These are phyloP conservation scores for Parapsyche elsis DNA, from an alignment of 1,140 invertebrate species.

Conservation along the genomic window DNA sequence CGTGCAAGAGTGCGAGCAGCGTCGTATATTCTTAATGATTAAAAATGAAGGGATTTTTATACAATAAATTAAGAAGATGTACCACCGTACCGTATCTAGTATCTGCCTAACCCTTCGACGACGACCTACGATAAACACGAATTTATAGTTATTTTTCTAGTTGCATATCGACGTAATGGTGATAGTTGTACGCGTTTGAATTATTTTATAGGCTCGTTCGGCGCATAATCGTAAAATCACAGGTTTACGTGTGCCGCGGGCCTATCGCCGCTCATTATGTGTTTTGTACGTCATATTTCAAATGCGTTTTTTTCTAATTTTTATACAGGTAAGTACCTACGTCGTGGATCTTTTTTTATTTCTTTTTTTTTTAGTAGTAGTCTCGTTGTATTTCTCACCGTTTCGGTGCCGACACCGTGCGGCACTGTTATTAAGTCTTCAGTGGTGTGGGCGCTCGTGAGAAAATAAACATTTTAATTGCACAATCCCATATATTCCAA, in stretches of 20 bases:
- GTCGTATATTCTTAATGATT: no score
- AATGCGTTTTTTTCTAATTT: not conserved
- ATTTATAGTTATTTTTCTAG: no score
- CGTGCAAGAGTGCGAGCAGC: no score
- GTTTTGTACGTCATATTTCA: conserved; percentile 25
- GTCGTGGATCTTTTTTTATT: not conserved
- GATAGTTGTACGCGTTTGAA: not conserved
- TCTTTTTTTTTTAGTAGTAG: not conserved
- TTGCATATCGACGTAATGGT: not conserved
- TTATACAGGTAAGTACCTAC: not conserved
- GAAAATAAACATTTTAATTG: conserved; percentile 31
- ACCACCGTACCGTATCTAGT: no score
- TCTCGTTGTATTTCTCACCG: conserved; percentile 7
- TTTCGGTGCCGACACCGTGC: conserved; percentile 12
- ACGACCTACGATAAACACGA: no score
- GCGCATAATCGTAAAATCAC: conserved; percentile 13
- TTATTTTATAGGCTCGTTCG: conserved; percentile 15
- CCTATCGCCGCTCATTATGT: conserved; percentile 16
- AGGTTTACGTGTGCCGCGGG: not conserved
- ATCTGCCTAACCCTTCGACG: no score
- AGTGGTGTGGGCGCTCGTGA: not conserved
- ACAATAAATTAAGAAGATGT: no score
- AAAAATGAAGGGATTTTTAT: no score
- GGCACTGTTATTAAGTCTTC: conserved; percentile 20
- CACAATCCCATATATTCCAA: not conserved